Evolutionary conservation across 2,888 invertebrate genomes (phyloP), one percentile per base, ranked within the genome.

Genomic region (Zygothrica quintamaculata): DNA sequence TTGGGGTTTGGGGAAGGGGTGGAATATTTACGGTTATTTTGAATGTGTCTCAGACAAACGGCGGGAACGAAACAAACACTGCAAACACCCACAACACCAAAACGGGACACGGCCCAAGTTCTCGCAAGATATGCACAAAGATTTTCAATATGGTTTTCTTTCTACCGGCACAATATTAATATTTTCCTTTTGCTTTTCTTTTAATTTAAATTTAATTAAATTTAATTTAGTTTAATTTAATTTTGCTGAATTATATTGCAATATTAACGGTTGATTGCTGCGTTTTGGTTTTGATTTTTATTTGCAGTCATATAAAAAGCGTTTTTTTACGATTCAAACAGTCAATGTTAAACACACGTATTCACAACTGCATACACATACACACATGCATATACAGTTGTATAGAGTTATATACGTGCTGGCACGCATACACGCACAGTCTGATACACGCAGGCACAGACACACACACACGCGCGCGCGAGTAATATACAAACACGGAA

Each of bases 1-100:
- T 91, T 91, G 89, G 89, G 89, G 91, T 90, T 88, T 91, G 90
- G 89, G 91, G 91, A 77, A 90, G 91, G 90, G 91, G 91, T 89
- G 91, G 91, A 90, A 91, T 91, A 90, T 86, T 91, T 91, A 91
- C 91, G 89, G 91, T 91, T 90, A 90, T 91, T 90, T 90, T 91
- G 88, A 84, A 88, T 87, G 89, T 88, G 88, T 88, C 87, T 89
- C 65, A 82, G 58, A 70, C 68, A 75, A 77, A 74, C 69, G 62
- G 39, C 56, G 44, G 62, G 48, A 62, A 60, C 58, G 48, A 62
- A 46, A 60, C n/a, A n/a, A 34, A 18, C 58, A 59, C 65, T 22
- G n/a, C 59, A 3, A 47, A 25, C 53, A 40, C 40, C 33, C 55
- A 51, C 51, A n/a, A 9, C 40, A 40, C 57, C 50, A 57, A 46